phyloP scores from a whole-genome alignment of 2,797 vertebrate genomes.

The Tinamus major region DNA sequence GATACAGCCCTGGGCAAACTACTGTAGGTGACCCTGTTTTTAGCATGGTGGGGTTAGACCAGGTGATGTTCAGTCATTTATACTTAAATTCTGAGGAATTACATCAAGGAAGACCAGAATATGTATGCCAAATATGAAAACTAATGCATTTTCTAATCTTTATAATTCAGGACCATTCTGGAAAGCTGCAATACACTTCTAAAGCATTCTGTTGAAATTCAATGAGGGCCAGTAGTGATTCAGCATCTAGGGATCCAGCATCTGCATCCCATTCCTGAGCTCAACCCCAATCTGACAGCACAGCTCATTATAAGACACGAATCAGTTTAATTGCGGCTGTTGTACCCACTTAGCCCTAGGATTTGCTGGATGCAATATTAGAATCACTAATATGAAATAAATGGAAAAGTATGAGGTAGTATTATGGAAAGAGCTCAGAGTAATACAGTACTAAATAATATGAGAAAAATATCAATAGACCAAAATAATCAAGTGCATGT shows the following conservation, averaged over 20 bases:
- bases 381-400: background rate
- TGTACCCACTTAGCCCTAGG: background rate
- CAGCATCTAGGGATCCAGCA: background rate
- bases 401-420: background rate
- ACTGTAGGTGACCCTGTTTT: too few relatives aligned
- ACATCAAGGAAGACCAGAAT: background rate
- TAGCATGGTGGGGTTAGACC: too few relatives aligned
- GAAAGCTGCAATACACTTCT: background rate
- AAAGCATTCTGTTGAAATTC: background rate
- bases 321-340: background rate
- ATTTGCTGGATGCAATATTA: background rate
- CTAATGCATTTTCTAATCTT: background rate
- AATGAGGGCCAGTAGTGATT: background rate
- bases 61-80: too few relatives aligned
- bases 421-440: background rate
- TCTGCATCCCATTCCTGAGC: background rate
- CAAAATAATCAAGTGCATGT: background rate
- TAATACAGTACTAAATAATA: background rate
- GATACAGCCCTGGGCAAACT: too few relatives aligned
- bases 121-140: background rate
- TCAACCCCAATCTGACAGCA: background rate
- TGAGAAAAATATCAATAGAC: background rate
- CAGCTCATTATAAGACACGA: background rate
- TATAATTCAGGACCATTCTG: background rate
- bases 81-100: background rate